Conservation (phyloP, 1,140 invertebrate genomes). For the Apis mellifera region DNA sequence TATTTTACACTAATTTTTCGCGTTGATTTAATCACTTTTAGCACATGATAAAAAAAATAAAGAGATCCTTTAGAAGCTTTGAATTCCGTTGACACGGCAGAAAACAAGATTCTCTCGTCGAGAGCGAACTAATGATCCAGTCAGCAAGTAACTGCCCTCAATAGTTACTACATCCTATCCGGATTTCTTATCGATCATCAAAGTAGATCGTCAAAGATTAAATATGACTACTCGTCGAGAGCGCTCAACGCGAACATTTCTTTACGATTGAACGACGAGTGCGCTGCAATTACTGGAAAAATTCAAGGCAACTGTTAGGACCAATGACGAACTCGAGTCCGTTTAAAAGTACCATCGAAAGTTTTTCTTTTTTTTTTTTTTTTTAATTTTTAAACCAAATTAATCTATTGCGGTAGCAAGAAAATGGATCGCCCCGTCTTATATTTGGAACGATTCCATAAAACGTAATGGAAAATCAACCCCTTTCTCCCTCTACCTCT, state of each 20-base stretch:
- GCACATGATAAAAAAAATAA: not conserved
- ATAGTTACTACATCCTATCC: not conserved
- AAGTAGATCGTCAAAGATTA: slow-evolving; percentile 22
- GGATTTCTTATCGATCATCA: not conserved
- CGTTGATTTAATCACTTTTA: not conserved
- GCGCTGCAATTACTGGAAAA: slow-evolving; percentile 49
- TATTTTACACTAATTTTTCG: not conserved
- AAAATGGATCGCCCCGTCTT: not conserved
- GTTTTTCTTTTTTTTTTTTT: too few relatives aligned
- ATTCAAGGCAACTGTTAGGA: slow-evolving; percentile 1
- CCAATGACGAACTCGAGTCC: not conserved
- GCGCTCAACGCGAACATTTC: not conserved
- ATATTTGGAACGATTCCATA: too few relatives aligned
- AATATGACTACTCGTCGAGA: not conserved
- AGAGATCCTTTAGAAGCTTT: not conserved
- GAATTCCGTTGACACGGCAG: slow-evolving; percentile 8
- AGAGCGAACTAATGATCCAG: not conserved
- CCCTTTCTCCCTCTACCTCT: not conserved
- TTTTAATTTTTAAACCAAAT: not conserved
- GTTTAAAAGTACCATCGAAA: too few relatives aligned
- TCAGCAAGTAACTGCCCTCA: slow-evolving; percentile 15
- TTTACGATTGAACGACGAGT: slow-evolving; percentile 17
- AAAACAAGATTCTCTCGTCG: slow-evolving; percentile 17
- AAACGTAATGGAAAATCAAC: not conserved
- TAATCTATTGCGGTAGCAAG: too few relatives aligned